These are phyloP conservation scores for Tetragnatha versicolor DNA, from an alignment of 1,140 invertebrate genomes.

Conservation along the genomic window DNA sequence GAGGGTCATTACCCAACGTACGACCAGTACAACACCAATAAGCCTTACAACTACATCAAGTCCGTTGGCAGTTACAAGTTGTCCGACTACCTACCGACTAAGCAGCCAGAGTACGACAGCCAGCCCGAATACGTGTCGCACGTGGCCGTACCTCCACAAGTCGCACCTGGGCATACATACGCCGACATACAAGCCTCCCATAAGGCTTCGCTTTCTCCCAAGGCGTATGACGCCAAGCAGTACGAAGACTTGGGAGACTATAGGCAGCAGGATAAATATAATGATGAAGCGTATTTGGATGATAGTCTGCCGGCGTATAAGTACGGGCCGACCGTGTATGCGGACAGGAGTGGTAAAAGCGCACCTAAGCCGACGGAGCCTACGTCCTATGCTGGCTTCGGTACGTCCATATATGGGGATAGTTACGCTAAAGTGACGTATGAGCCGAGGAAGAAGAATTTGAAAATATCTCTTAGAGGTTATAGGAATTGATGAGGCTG, in stretches of 20 bases:
- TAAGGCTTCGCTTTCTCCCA: constrained; percentile 18
- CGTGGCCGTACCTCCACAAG: constrained; percentile 34
- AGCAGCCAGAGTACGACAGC: not conserved
- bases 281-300: constrained; percentile 21
- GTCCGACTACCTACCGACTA: constrained; percentile 1
- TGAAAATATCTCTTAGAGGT: constrained; percentile 19
- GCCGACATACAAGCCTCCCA: constrained; percentile 19
- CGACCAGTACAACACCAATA: not conserved
- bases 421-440: constrained; percentile 39
- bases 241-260: constrained; percentile 17
- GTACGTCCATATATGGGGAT: constrained; percentile 40
- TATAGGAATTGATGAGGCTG: not conserved
- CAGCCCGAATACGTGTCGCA: not conserved
- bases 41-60: constrained; percentile 20
- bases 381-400: constrained; percentile 29
- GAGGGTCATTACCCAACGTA: not conserved
- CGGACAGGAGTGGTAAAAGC: not conserved
- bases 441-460: constrained; percentile 12
- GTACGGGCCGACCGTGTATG: not conserved
- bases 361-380: not conserved
- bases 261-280: not conserved
- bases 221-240: constrained; percentile 30
- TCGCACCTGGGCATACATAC: constrained; percentile 45
- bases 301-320: constrained; percentile 31
- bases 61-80: constrained; percentile 28